Conservation (phyloP, 2,113 vertebrate species). For the Syrrhaptes paradoxus region DNA sequence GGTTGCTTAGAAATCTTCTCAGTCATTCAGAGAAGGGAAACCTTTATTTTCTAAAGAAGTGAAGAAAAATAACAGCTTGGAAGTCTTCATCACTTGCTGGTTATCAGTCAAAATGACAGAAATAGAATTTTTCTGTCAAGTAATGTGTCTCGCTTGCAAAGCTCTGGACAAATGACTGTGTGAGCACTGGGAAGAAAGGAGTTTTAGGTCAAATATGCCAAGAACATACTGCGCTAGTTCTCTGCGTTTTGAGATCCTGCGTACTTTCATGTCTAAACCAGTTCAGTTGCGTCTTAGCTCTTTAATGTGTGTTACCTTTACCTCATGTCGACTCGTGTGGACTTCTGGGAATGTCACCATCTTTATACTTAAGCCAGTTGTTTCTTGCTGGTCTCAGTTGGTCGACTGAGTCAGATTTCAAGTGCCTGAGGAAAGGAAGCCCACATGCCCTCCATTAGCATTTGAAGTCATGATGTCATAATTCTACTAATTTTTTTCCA, state of each 20-base stretch:
- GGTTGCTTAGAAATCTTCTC: background rate
- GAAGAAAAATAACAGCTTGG: background rate
- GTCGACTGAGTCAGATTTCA: background rate
- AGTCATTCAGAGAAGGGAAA: background rate
- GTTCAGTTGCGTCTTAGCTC: background rate
- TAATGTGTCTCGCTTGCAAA: background rate
- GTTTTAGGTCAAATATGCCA: background rate
- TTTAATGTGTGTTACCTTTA: background rate
- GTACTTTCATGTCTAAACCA: background rate
- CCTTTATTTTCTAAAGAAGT: slow-evolving; percentile 3
- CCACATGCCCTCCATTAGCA: fast-evolving
- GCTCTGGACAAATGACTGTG: background rate
- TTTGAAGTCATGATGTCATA: background rate
- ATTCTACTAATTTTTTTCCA: background rate
- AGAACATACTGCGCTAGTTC: background rate
- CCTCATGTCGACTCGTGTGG: fast-evolving
- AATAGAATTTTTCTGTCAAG: background rate
- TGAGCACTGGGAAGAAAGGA: background rate
- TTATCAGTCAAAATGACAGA: slow-evolving; percentile 25
- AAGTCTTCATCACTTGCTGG: background rate
- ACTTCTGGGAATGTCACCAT: background rate
- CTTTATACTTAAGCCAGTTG: background rate
- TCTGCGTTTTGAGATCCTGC: background rate
- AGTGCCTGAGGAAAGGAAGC: background rate
- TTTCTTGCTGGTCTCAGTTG: background rate